A percentile compares a stretch with the other conserved stretches of the same genome.
Evolutionary conservation across 2,888 invertebrate species (phyloP).

Genomic region (Apotomis turbidana): DNA sequence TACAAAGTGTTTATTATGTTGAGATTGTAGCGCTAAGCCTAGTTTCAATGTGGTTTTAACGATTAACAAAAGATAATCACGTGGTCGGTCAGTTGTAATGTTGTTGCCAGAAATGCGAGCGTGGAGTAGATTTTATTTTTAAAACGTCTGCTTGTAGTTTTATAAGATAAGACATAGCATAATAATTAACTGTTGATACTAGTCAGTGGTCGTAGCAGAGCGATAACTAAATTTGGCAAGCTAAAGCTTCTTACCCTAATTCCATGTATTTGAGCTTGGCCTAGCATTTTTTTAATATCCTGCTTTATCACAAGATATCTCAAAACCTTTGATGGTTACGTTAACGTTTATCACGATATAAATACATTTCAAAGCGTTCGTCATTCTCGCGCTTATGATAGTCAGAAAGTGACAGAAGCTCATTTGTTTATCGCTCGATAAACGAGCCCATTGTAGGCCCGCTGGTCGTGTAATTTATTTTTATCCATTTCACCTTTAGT

Average conservation of each 20-base stretch:
- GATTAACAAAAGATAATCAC: conserved; percentile 23
- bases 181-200: neutral
- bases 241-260: neutral
- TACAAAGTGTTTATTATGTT: neutral
- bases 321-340: no score
- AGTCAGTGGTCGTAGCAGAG: neutral
- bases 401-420: no score
- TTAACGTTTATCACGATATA: no score
- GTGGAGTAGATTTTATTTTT: neutral
- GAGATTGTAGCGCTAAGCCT: neutral
- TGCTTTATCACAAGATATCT: no score
- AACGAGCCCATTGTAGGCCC: no score
- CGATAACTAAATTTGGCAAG: neutral
- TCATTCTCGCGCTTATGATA: no score
- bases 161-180: neutral
- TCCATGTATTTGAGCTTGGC: no score
- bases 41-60: conserved; percentile 15
- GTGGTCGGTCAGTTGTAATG: conserved; percentile 3
- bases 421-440: no score
- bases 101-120: conserved; percentile 27
- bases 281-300: no score
- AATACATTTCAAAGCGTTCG: no score
- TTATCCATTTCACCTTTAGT: no score
- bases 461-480: no score
- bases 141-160: neutral